Evolutionary conservation across 1,140 invertebrate genomes (phyloP).

Genomic region (Pogonognathellus flavescens): DNA sequence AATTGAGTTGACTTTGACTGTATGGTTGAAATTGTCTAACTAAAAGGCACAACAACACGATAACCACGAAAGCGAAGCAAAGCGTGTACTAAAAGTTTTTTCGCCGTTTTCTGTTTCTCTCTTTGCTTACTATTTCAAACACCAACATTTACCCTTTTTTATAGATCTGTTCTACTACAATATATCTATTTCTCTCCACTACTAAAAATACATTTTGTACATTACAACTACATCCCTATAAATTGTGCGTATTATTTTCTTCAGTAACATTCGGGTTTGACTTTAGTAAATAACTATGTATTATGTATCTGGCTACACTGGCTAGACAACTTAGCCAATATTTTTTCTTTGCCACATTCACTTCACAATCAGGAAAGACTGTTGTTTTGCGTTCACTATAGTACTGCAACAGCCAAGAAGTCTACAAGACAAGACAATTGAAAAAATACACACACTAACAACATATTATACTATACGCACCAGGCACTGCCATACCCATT

Average conservation of each 20-base stretch:
- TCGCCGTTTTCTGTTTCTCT: slow-evolving; percentile 1
- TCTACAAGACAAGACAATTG: background rate
- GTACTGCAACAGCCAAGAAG: background rate
- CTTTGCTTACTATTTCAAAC: slow-evolving; percentile 19
- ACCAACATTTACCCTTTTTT: slow-evolving; percentile 40
- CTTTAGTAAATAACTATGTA: slow-evolving; percentile 40
- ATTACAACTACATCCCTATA: background rate
- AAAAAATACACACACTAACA: background rate
- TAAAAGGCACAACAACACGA: slow-evolving; percentile 34
- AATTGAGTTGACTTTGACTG: background rate
- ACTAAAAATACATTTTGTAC: background rate
- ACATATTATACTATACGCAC: background rate
- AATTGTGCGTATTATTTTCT: background rate
- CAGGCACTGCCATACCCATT: background rate
- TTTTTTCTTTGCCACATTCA: slow-evolving; percentile 21
- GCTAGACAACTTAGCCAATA: background rate
- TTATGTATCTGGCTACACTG: slow-evolving; percentile 1
- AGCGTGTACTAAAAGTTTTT: slow-evolving; percentile 40
- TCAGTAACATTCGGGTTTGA: background rate
- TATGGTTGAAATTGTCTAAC: slow-evolving; percentile 5
- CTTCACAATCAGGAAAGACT: background rate
- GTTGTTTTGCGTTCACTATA: slow-evolving; percentile 3
- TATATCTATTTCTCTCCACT: background rate
- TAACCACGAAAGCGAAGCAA: background rate
- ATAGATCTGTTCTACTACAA: background rate